phyloP scores from a whole-genome alignment of 2,888 invertebrate species.

The Apamea monoglypha region DNA sequence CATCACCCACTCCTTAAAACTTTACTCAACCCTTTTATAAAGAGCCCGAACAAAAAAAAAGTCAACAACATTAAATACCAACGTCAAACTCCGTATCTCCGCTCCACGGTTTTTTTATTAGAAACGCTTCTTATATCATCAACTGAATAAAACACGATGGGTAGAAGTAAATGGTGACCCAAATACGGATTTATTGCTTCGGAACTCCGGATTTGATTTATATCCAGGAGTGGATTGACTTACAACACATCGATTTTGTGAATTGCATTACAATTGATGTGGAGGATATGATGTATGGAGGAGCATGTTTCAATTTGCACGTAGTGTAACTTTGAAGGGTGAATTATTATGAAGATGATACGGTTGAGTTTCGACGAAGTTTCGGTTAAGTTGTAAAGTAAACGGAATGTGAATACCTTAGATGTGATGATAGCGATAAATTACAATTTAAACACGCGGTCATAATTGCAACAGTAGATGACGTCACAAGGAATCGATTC shows the following conservation, averaged over 20 bases:
- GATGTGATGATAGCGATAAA: slow-evolving; percentile 4
- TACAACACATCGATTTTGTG: slow-evolving; percentile 62
- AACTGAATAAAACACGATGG: slow-evolving; percentile 65
- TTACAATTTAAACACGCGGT: background rate
- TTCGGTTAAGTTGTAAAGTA: slow-evolving; percentile 23
- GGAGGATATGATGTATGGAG: slow-evolving; percentile 37
- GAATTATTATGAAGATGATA: slow-evolving; percentile 27
- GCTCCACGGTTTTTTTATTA: slow-evolving; percentile 60
- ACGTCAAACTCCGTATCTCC: slow-evolving; percentile 56
- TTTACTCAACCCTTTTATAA: slow-evolving; percentile 51
- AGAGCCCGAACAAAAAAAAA: slow-evolving; percentile 48
- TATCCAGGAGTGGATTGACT: slow-evolving; percentile 64
- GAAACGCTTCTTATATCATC: slow-evolving; percentile 64
- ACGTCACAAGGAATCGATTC: background rate
- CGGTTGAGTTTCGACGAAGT: slow-evolving; percentile 13
- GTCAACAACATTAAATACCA: slow-evolving; percentile 65
- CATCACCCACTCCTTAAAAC: slow-evolving; percentile 56
- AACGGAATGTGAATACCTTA: slow-evolving; percentile 4
- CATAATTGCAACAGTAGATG: background rate
- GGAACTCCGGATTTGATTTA: slow-evolving; percentile 66
- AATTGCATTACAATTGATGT: slow-evolving; percentile 61
- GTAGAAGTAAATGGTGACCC: slow-evolving; percentile 68
- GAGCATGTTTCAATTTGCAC: slow-evolving; percentile 49
- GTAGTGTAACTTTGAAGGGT: slow-evolving; percentile 21
- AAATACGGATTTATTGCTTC: slow-evolving; percentile 67